Evolutionary conservation across 2,797 vertebrate species (phyloP).

Genomic region (Buceros bicornis): DNA sequence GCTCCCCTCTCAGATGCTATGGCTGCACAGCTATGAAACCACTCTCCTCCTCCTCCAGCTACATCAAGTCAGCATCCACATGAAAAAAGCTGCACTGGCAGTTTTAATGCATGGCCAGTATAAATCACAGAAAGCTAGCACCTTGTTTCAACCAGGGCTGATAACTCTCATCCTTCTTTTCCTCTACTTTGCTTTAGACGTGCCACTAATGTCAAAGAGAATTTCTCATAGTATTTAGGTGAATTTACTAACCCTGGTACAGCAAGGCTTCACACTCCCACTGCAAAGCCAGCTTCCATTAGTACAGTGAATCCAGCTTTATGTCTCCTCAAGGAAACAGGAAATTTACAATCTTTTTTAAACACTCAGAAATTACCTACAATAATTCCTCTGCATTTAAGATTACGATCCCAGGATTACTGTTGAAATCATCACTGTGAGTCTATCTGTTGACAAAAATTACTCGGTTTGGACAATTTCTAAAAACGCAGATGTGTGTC

Average conservation of each 20-base stretch:
- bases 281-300: neutral
- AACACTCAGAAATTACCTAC: neutral
- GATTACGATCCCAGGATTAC: neutral
- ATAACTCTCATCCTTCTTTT: neutral
- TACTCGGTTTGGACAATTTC: neutral
- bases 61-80: neutral
- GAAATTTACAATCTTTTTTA: neutral
- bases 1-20: neutral
- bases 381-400: neutral
- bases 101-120: neutral
- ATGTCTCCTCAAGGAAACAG: neutral
- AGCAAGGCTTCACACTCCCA: neutral
- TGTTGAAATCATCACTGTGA: neutral
- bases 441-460: neutral
- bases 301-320: neutral
- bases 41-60: neutral
- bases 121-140: neutral
- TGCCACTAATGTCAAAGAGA: neutral
- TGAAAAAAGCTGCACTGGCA: neutral
- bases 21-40: neutral
- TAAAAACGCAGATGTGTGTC: neutral
- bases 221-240: neutral
- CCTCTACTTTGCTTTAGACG: neutral
- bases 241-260: neutral
- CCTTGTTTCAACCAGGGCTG: neutral